Conservation (phyloP, 2,113 vertebrate species). For the Xerus inauris region DNA sequence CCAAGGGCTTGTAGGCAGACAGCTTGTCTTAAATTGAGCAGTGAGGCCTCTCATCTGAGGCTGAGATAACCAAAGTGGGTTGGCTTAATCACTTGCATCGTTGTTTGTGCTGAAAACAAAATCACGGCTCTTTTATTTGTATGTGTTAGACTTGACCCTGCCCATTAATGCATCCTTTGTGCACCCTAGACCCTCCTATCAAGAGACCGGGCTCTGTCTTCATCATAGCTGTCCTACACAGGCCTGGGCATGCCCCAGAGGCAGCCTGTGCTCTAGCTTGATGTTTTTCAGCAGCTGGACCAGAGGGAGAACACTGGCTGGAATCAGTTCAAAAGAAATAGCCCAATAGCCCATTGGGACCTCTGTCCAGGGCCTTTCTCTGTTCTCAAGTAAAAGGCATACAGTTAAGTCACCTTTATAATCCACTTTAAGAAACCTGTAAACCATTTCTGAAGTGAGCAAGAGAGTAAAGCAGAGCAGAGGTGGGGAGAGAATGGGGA, state of each 20-base stretch:
- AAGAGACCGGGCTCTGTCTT: too few species aligned
- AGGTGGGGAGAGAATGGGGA: fast-evolving
- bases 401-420: neutral
- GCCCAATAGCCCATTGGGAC: too few species aligned
- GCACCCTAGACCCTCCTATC: neutral
- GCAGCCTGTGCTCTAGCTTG: too few species aligned
- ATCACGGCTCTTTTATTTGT: neutral
- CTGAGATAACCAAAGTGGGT: neutral
- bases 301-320: fast-evolving
- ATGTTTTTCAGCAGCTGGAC: neutral
- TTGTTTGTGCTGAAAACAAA: neutral
- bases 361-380: neutral
- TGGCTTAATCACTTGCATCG: neutral
- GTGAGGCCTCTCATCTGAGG: neutral
- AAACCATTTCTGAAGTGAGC: too few species aligned
- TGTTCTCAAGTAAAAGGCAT: neutral
- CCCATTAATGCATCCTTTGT: too few species aligned
- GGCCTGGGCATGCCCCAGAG: too few species aligned
- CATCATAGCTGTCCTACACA: too few species aligned
- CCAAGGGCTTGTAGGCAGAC: too few species aligned
- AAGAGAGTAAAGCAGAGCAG: too few species aligned
- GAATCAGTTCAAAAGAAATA: too few species aligned
- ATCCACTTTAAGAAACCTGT: neutral
- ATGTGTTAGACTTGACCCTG: neutral
- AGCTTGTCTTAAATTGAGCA: neutral